A percentile compares a stretch with the other conserved stretches of the same genome.
phyloP scores from a whole-genome alignment of 2,888 invertebrate species.

The Phaedon cochleariae region DNA sequence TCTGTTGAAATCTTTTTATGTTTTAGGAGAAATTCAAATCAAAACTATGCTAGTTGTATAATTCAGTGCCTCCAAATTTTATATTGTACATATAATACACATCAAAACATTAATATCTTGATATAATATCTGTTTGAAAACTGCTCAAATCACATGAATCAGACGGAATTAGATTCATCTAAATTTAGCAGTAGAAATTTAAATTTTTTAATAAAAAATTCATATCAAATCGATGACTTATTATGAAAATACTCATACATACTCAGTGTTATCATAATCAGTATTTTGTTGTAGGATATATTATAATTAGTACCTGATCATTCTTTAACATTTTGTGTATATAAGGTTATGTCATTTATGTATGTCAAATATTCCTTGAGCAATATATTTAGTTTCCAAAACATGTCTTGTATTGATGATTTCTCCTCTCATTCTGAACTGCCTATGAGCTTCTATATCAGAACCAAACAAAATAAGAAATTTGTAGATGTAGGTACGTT shows the following conservation, averaged over 20 bases:
- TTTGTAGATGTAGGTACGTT: too few species aligned
- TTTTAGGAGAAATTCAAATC: slow-evolving; percentile 17
- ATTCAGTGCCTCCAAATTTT: slow-evolving; percentile 40
- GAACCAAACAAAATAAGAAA: too few species aligned
- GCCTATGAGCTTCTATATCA: too few species aligned
- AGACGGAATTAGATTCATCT: slow-evolving; percentile 17
- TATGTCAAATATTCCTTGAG: slow-evolving; percentile 52
- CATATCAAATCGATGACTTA: slow-evolving; percentile 63
- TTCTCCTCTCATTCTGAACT: too few species aligned
- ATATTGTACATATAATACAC: slow-evolving; percentile 49
- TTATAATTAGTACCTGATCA: slow-evolving; percentile 34
- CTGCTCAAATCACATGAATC: slow-evolving; percentile 47
- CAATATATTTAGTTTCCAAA: slow-evolving; percentile 53
- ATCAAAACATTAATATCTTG: slow-evolving; percentile 48
- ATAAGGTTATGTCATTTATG: slow-evolving; percentile 49
- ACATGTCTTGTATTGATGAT: slow-evolving; percentile 14
- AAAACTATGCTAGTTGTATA: slow-evolving; percentile 33
- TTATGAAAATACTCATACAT: slow-evolving; percentile 53
- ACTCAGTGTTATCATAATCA: slow-evolving; percentile 51
- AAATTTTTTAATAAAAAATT: slow-evolving; percentile 58
- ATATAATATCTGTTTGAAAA: slow-evolving; percentile 53
- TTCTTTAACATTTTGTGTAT: slow-evolving; percentile 50
- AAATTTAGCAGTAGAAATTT: slow-evolving; percentile 29
- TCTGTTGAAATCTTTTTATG: neutral
- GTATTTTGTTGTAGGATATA: slow-evolving; percentile 46